Base-by-base conservation (phyloP, 53 echinoderm and acorn worm genomes). In the Actinopyga echinites region DNA sequence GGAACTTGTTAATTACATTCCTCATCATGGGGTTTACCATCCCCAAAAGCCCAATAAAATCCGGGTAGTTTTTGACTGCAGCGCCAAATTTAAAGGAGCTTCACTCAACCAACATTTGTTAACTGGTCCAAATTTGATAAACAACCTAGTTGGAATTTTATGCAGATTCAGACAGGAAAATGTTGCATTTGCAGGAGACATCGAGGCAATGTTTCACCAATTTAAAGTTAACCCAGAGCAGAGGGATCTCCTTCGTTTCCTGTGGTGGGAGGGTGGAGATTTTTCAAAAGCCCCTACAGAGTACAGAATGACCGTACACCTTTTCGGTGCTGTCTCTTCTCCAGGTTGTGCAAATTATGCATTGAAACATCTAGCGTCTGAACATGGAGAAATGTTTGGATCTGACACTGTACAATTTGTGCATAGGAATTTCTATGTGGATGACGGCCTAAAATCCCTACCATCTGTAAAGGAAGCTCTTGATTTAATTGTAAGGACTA, bases 261-360 rank as follows among this genome's bases (percentile, higher is more conserved):
- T 87, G 40, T 86, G 86, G 86, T 86, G 86, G 86, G 64, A 79
- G 52, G 54, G 69, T 65, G 92, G 86, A 42, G 57, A 92, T 56
- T 80, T 52, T 33, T 34, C 25, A 8, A 31, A 37, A 40, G 36
- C 53, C 8, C 66, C 86, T 33, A n/a, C 77, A 8, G 86, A 88
- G 26, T 85, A 85, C 44, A 20, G 92, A 28, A 92, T 89, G 92
- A 88, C 29, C 49, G 92, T 92, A 5, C 83, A 92, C 42, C 69
- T 92, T 2, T 92, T 92, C 30, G 89, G 91, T n/a, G 90, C 86
- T 7, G 86, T 63, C 8, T 86, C 86, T 0, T 91, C 91, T 1
- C 91, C 91, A 65, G 87, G 75, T 0, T 80, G 29, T 91, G 91
- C 80, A 19, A 90, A 90, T 40, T 86, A 67, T 83, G 90, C 57